These are phyloP conservation scores for Drosophila ficusphila DNA, from an alignment of 1,140 invertebrate species.

Conservation along the genomic window DNA sequence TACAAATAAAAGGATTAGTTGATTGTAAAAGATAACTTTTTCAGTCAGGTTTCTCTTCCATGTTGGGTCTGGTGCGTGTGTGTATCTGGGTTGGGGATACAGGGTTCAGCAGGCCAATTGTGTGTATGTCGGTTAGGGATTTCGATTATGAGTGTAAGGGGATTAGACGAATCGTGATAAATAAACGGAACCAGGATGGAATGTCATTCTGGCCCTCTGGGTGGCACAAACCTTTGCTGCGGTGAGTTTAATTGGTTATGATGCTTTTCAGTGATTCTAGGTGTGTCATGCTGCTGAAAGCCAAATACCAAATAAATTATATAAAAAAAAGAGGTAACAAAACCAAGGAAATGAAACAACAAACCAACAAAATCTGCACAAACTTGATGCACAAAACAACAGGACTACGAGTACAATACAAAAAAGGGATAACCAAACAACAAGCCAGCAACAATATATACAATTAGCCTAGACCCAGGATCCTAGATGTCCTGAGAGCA, in stretches of 20 bases:
- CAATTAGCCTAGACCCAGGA: constrained; percentile 19
- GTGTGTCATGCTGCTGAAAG: constrained; percentile 84
- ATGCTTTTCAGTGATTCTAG: constrained; percentile 84
- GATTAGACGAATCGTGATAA: constrained; percentile 31
- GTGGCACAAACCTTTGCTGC: constrained; percentile 83
- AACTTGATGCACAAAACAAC: constrained; percentile 42
- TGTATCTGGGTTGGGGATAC: constrained; percentile 17
- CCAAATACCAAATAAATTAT: constrained; percentile 83
- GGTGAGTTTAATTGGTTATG: constrained; percentile 81
- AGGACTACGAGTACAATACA: constrained; percentile 49
- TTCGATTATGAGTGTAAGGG: constrained; percentile 11
- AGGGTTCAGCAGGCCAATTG: constrained; percentile 35
- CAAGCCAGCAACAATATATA: constrained; percentile 41
- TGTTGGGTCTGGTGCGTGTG: constrained; percentile 26
- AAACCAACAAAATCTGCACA: constrained; percentile 15
- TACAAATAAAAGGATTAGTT: neutral
- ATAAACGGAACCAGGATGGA: constrained; percentile 32
- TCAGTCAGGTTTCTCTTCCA: constrained; percentile 1
- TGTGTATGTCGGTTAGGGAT: constrained; percentile 19
- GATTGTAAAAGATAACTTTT: neutral
- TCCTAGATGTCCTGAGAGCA: neutral
- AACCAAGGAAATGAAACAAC: constrained; percentile 30
- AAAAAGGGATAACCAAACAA: constrained; percentile 23
- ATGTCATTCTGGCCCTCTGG: constrained; percentile 1
- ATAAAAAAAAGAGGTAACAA: constrained; percentile 46